These are phyloP conservation scores for Prietella phreatophila DNA, from an alignment of 2,113 vertebrate species.

Conservation along the genomic window DNA sequence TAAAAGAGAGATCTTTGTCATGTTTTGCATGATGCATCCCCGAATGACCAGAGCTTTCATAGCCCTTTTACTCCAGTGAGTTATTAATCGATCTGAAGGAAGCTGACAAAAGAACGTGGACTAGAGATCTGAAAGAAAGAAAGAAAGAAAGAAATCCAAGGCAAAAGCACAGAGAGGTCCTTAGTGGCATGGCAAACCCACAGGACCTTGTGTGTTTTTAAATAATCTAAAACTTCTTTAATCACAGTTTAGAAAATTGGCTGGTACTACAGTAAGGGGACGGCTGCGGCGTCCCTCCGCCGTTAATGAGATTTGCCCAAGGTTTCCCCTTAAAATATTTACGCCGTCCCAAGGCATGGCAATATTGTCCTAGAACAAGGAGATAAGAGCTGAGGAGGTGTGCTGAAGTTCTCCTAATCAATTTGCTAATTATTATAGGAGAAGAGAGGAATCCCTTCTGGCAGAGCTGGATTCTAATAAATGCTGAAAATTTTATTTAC, in stretches of 20 bases:
- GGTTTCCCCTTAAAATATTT: conserved; percentile 79
- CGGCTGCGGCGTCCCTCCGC: conserved; percentile 71
- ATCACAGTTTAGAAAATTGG: conserved; percentile 80
- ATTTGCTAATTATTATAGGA: conserved; percentile 79
- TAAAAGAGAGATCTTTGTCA: conserved; percentile 78
- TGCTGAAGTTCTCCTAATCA: conserved; percentile 77
- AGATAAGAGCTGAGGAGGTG: conserved; percentile 77
- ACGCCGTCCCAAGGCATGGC: conserved; percentile 69
- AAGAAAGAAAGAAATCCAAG: conserved; percentile 24
- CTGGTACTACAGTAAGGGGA: conserved; percentile 71
- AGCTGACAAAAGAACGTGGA: conserved; percentile 45
- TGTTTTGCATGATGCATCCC: conserved; percentile 71
- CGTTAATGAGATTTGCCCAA: conserved; percentile 73
- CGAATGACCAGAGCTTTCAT: conserved; percentile 78
- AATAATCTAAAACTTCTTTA: conserved; percentile 82
- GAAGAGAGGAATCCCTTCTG: conserved; percentile 71
- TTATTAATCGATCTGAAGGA: conserved; percentile 75
- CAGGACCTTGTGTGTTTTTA: conserved; percentile 70
- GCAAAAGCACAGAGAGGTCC: conserved; percentile 62
- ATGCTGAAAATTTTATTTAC: conserved; percentile 77
- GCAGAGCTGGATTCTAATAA: conserved; percentile 74
- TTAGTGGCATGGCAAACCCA: conserved; percentile 64
- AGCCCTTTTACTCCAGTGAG: conserved; percentile 71
- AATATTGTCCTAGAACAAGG: conserved; percentile 75
- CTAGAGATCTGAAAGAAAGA: background rate